Evolutionary conservation across 2,113 vertebrate species (phyloP), one percentile per base, ranked within the genome.

Genomic region (Eclectus roratus): DNA sequence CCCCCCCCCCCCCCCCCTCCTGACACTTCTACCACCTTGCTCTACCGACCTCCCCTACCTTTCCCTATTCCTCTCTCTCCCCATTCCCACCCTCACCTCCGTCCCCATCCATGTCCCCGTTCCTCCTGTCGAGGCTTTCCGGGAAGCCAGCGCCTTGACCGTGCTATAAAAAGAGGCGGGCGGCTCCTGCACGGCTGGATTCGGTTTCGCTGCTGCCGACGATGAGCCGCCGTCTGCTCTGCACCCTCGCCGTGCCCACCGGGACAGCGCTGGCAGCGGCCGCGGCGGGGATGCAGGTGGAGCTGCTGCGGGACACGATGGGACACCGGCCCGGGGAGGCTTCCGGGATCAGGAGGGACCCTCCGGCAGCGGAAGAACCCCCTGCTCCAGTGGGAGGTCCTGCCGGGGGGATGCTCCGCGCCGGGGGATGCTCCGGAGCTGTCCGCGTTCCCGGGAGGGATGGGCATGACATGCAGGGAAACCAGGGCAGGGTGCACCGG

Each of bases 21-120:
- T n/a, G n/a, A n/a, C n/a, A n/a, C n/a, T n/a, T n/a, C n/a, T n/a
- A n/a, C n/a, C n/a, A n/a, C n/a, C n/a, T n/a, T n/a, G n/a, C n/a
- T n/a, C n/a, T n/a, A n/a, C n/a, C n/a, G n/a, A n/a, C n/a, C n/a
- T n/a, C n/a, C n/a, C n/a, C n/a, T n/a, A n/a, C n/a, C n/a, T n/a
- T n/a, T n/a, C n/a, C 10, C 39, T 3, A 24, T 15, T 44, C 23
- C 23, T 6, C 3, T 25, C 23, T 6, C 3, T 25, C 25, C 27
- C 33, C 4, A 2, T 39, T 8, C 24, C 17, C 4, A 9, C 33
- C 18, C 8, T 1, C 5, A 8, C 37, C 3, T 43, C 23, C 31
- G 2, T 14, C 5, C 2, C 18, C 3, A 0, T 8, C 33, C 12
- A 7, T 1, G 3, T 27, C 6, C 15, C 11, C 1, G 2, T 23